A percentile compares a stretch with the other conserved stretches of the same genome.
These are phyloP conservation scores for human (Homo sapiens) DNA, from an alignment of 2,113 vertebrate genomes.

Conservation along the genomic window GRCh38 chr9:136607501-136608000, in stretches of 20 bases:
- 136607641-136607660: accelerated
- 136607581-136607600: not conserved
- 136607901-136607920: not conserved
- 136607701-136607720: accelerated
- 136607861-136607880: accelerated
- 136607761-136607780: accelerated
- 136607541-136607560: not conserved
- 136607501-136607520: not conserved
- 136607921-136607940: not conserved
- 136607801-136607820: not conserved
- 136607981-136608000: not conserved
- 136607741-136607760: accelerated
- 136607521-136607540: not conserved
- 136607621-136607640: not conserved
- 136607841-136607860: not conserved
- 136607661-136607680: not conserved
- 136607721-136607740: accelerated
- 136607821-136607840: no score
- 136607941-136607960: not conserved
- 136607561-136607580: accelerated
- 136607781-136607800: accelerated
- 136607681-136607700: not conserved
- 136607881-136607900: not conserved
- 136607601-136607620: not conserved
- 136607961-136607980: not conserved